These are phyloP conservation scores for Arion vulgaris DNA, from an alignment of 1,140 invertebrate species.

Conservation along the genomic window DNA sequence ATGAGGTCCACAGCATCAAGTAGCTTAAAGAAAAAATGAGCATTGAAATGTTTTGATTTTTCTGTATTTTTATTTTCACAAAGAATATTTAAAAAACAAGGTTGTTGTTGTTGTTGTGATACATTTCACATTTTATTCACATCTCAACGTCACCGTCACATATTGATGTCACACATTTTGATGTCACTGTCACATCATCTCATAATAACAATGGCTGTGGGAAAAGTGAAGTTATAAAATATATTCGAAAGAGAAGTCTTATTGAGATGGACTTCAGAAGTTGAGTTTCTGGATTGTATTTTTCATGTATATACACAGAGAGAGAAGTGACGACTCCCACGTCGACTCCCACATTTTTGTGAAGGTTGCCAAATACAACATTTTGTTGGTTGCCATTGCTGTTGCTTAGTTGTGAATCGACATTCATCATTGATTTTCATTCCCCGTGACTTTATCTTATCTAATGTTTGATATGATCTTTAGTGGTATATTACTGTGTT, in stretches of 20 bases:
- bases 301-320: background rate
- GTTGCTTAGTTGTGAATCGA: background rate
- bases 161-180: no score
- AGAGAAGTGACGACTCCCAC: no score
- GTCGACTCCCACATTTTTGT: background rate
- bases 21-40: slow-evolving; percentile 37
- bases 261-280: background rate
- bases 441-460: background rate
- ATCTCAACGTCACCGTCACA: background rate
- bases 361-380: background rate
- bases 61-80: background rate
- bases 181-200: no score
- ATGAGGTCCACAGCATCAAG: slow-evolving; percentile 36
- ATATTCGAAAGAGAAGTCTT: background rate
- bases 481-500: no score
- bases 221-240: background rate
- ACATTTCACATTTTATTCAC: background rate
- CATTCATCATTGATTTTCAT: slow-evolving; percentile 1
- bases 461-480: background rate
- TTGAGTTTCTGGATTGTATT: background rate
- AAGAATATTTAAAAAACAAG: no score
- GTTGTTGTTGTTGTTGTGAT: slow-evolving; percentile 4
- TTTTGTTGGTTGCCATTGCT: background rate
- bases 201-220: background rate
- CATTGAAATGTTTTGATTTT: background rate